phyloP scores from a whole-genome alignment of 2,888 invertebrate species.

The Zaprionus obscuricornis region DNA sequence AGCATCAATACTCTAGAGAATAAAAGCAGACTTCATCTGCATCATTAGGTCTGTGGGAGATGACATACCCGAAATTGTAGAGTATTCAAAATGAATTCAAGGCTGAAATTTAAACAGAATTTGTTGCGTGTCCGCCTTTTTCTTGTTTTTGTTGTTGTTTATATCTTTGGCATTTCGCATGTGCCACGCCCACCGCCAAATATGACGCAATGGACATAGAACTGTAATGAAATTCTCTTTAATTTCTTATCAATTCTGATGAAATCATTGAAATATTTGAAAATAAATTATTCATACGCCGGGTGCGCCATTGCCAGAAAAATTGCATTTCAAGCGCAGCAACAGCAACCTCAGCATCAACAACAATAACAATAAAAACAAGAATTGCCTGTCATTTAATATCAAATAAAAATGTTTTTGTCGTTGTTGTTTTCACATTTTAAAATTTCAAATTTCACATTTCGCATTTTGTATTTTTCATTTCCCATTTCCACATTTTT shows the following conservation, averaged over 20 bases:
- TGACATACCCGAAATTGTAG: too few species aligned
- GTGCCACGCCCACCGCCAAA: conserved; percentile 24
- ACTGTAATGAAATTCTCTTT: background rate
- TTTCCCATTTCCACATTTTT: conserved; percentile 4
- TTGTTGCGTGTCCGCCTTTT: conserved; percentile 1
- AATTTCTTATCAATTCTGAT: conserved; percentile 2
- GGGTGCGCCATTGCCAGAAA: conserved; percentile 7
- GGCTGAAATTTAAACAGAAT: too few species aligned
- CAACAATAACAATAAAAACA: too few species aligned
- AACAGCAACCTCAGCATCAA: too few species aligned
- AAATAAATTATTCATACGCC: conserved; percentile 28
- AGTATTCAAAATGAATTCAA: too few species aligned
- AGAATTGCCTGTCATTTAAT: conserved; percentile 22
- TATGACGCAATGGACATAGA: conserved; percentile 29
- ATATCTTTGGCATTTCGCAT: conserved; percentile 35
- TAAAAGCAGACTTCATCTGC: too few species aligned
- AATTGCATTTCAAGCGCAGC: conserved; percentile 15
- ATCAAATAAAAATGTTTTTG: too few species aligned
- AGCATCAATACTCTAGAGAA: too few species aligned
- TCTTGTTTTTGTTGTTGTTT: background rate
- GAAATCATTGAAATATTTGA: background rate
- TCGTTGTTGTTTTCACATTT: too few species aligned
- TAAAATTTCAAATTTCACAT: too few species aligned
- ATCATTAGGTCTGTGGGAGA: too few species aligned
- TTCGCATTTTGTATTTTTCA: background rate